These are phyloP conservation scores for Caradrina kadenii DNA, from an alignment of 2,888 invertebrate genomes.

Conservation along the genomic window DNA sequence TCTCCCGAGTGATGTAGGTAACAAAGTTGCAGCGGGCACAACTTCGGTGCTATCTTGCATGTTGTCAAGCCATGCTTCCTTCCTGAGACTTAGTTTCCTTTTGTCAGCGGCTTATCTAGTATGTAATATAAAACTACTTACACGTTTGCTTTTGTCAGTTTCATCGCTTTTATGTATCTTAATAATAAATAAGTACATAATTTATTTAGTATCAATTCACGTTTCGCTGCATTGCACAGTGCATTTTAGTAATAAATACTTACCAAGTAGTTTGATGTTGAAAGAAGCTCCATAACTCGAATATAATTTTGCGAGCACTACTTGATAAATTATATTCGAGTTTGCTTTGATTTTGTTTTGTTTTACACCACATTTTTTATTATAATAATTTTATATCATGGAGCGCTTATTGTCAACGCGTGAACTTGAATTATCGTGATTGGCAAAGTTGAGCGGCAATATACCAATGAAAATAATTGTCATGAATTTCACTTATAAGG, in stretches of 20 bases:
- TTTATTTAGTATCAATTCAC: background rate
- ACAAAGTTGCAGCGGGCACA: conserved; percentile 60
- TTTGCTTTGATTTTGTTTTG: conserved; percentile 14
- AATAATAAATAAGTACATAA: background rate
- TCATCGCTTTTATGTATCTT: background rate
- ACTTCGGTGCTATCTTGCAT: conserved; percentile 46
- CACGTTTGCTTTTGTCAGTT: conserved; percentile 19
- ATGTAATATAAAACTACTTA: conserved; percentile 19
- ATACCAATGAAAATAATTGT: conserved; percentile 14
- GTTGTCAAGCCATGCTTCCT: conserved; percentile 35
- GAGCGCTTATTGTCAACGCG: conserved; percentile 29
- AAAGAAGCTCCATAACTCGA: background rate
- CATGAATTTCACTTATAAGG: conserved; percentile 20
- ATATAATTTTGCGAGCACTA: no score
- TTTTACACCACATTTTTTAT: conserved; percentile 12
- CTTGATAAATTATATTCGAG: background rate
- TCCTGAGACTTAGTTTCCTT: conserved; percentile 40
- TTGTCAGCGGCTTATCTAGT: conserved; percentile 41
- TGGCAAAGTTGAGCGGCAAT: conserved; percentile 24
- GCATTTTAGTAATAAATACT: background rate
- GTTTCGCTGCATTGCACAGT: background rate
- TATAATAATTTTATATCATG: conserved; percentile 18
- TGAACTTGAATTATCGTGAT: conserved; percentile 42
- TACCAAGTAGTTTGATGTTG: background rate
- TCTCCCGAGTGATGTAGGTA: conserved; percentile 10